phyloP scores from a whole-genome alignment of 2,888 invertebrate genomes.

The Lasioglossum pauxillum region DNA sequence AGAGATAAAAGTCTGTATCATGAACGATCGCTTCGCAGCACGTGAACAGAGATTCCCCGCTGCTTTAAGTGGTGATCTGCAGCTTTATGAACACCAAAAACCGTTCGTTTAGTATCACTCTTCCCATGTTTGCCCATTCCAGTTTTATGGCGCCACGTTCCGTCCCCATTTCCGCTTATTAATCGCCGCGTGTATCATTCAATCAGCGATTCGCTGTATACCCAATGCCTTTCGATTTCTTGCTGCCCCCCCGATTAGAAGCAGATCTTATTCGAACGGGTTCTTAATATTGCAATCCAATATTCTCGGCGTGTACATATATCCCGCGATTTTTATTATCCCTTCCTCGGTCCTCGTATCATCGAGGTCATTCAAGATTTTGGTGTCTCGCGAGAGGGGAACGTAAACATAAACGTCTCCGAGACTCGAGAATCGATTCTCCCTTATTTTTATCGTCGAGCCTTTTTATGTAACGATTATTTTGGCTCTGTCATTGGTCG shows the following conservation, averaged over 20 bases:
- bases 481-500: not conserved
- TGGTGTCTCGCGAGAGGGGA: not conserved
- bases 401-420: not conserved
- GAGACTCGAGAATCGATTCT: not conserved
- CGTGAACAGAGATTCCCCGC: not conserved
- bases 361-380: not conserved
- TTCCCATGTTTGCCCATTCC: conserved; percentile 1
- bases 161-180: not conserved
- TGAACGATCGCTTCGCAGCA: not conserved
- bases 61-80: not conserved
- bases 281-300: not conserved
- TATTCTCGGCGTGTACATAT: not conserved
- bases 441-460: not conserved
- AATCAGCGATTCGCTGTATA: conserved; percentile 13
- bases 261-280: not conserved
- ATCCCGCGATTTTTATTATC: not conserved
- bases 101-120: not conserved
- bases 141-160: conserved; percentile 3
- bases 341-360: not conserved
- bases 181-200: conserved; percentile 1
- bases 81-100: not conserved
- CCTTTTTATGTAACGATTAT: conserved; percentile 20
- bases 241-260: conserved; percentile 14
- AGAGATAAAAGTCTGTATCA: not conserved
- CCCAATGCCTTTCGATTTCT: not conserved